phyloP scores from a whole-genome alignment of 2,113 vertebrate genomes.

The Takifugu flavidus region DNA sequence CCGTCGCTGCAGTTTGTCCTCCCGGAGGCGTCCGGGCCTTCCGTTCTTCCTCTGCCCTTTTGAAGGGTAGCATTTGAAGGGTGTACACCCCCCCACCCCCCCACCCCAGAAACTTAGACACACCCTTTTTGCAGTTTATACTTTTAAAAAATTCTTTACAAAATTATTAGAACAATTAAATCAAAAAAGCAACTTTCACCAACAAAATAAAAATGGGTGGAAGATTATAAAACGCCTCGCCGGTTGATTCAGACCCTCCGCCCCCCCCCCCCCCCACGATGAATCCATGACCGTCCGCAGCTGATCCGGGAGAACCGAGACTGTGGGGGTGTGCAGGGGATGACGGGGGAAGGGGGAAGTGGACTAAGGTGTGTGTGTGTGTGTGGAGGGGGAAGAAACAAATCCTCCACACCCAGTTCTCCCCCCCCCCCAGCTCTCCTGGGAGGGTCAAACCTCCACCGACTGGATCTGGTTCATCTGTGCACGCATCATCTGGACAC shows the following conservation, averaged over 20 bases:
- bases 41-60: conserved; percentile 69
- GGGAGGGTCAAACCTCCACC: conserved; percentile 91
- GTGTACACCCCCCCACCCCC: conserved; percentile 62
- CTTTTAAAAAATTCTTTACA: conserved; percentile 73
- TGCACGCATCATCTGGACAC: conserved; percentile 98
- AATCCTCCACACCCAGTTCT: conserved; percentile 32
- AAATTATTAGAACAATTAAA: conserved; percentile 70
- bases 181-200: conserved; percentile 32
- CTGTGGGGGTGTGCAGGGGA: conserved; percentile 23
- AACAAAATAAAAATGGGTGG: conserved; percentile 53
- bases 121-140: conserved; percentile 64
- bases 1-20: conserved; percentile 24
- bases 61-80: conserved; percentile 78
- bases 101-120: conserved; percentile 72
- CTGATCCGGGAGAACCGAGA: conserved; percentile 35
- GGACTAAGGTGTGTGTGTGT: conserved; percentile 26
- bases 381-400: conserved; percentile 14
- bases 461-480: conserved; percentile 99
- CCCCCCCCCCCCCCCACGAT: background rate
- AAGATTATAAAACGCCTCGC: conserved; percentile 53
- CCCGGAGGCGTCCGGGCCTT: conserved; percentile 37
- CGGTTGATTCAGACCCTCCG: conserved; percentile 53
- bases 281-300: conserved; percentile 22
- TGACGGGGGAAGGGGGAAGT: conserved; percentile 21
- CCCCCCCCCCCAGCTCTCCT: conserved; percentile 25